Evolutionary conservation across 2,797 vertebrate genomes (phyloP), one percentile per base, ranked within the genome.

Genomic region (Scleropages formosus): DNA sequence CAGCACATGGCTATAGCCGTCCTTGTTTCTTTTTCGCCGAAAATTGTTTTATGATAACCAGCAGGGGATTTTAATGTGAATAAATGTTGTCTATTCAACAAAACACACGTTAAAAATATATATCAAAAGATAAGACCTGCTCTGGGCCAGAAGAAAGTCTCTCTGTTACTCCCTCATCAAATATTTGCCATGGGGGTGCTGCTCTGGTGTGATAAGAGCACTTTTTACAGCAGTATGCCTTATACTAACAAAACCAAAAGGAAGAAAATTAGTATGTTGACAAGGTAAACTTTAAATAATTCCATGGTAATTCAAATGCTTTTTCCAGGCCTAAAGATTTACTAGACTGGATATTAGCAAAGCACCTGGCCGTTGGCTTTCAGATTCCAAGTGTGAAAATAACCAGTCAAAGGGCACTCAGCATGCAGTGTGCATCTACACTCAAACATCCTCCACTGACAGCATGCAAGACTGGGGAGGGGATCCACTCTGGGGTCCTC

Each of bases 181-280:
- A 92, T 90, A 89, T 92, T 91, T 87, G 82, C 74, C 74, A 77
- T 85, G 78, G 80, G 84, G 88, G 88, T 60, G 83, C 73, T 72
- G 76, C 75, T 74, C 2, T 27, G 72, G 79, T 46, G 6, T 65
- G 81, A 85, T 83, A 87, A 82, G 71, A 24, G 75, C 70, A 70
- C 53, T 64, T 61, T 73, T 76, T 9, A 26, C 31, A 44, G 72
- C 70, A 78, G 62, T 10, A 27, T 73, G 73, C 16, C 39, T 78
- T 46, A 24, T 44, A 61, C 63, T 65, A 78, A 69, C 72, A 10
- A 74, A 82, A 82, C 79, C 65, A 72, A 0, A 70, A 27, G 6
- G 18, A 18, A n/a, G 18, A 49, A 12, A 20, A 61, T 22, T 56
- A 60, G 39, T 16, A 60, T 20, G 27, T 4, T 26, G 18, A 39